Percentiles rank a stretch among this genome's conserved stretches.
phyloP scores from a whole-genome alignment of 1,140 invertebrate genomes.

The Pygmarrhopalites habei region DNA sequence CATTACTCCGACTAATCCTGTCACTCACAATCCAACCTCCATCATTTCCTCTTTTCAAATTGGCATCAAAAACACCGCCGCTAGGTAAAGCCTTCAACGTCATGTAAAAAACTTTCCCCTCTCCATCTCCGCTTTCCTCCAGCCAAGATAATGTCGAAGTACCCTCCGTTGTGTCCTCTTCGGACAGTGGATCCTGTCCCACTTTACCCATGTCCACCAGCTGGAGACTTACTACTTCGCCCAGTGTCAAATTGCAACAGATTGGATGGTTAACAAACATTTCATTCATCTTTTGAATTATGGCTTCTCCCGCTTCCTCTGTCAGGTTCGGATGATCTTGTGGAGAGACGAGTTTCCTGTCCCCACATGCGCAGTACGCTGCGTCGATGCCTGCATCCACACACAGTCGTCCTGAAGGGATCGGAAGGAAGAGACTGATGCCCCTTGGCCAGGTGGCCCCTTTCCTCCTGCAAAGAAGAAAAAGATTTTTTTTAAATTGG shows the following conservation, averaged over 20 bases:
- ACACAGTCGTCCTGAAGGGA: conserved; percentile 45
- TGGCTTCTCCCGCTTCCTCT: background rate
- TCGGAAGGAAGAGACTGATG: conserved; percentile 42
- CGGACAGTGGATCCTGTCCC: background rate
- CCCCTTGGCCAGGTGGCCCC: too few species aligned
- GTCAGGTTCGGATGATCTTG: background rate
- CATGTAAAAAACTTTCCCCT: background rate
- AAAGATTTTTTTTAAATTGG: too few species aligned
- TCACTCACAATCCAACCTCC: conserved; percentile 36
- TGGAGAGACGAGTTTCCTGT: background rate
- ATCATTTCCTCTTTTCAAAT: conserved; percentile 44
- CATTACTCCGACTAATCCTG: conserved; percentile 63
- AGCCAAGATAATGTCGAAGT: background rate
- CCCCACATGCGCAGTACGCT: conserved; percentile 52
- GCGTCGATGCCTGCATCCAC: conserved; percentile 46
- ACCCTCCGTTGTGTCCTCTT: background rate
- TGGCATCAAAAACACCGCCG: conserved; percentile 56
- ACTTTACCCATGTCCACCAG: too few species aligned
- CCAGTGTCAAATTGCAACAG: background rate
- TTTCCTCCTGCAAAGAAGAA: too few species aligned
- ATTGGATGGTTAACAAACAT: background rate
- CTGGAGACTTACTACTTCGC: background rate
- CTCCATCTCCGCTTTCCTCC: background rate
- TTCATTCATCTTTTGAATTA: background rate
- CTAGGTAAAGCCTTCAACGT: background rate